Evolutionary conservation across 2,113 vertebrate genomes (phyloP).

Genomic region (Eclectus roratus): DNA sequence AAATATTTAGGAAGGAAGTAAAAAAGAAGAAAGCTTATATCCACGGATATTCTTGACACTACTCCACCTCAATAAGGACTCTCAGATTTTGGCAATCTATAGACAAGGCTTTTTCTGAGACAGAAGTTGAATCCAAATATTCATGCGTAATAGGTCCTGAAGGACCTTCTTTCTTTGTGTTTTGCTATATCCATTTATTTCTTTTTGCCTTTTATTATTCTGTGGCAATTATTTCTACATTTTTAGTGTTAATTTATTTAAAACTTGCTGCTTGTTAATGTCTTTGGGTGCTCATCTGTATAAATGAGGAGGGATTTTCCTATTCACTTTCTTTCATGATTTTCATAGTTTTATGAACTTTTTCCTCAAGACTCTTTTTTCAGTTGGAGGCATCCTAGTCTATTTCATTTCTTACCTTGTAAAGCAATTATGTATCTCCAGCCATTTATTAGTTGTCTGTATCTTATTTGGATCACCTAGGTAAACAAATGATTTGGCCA

Average conservation of each 20-base stretch:
- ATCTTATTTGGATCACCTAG: background rate
- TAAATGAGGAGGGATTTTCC: background rate
- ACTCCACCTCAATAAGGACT: background rate
- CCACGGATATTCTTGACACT: background rate
- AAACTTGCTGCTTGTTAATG: background rate
- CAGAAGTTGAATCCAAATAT: slow-evolving; percentile 8
- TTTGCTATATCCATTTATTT: background rate
- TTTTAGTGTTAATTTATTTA: slow-evolving; percentile 24
- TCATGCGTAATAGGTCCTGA: background rate
- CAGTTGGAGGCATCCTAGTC: background rate
- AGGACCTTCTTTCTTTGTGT: background rate
- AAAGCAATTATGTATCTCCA: background rate
- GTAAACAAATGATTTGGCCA: background rate
- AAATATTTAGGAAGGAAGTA: background rate
- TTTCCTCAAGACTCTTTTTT: background rate
- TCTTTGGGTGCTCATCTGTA: background rate
- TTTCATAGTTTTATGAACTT: background rate
- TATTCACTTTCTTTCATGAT: background rate
- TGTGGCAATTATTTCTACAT: background rate
- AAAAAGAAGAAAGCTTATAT: background rate
- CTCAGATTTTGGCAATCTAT: background rate
- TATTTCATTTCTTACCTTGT: background rate
- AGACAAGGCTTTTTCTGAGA: background rate
- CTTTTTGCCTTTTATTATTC: background rate
- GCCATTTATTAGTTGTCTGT: background rate